These are phyloP conservation scores for Sebastes trivittatus DNA, from an alignment of 2,797 vertebrate species.

Conservation along the genomic window DNA sequence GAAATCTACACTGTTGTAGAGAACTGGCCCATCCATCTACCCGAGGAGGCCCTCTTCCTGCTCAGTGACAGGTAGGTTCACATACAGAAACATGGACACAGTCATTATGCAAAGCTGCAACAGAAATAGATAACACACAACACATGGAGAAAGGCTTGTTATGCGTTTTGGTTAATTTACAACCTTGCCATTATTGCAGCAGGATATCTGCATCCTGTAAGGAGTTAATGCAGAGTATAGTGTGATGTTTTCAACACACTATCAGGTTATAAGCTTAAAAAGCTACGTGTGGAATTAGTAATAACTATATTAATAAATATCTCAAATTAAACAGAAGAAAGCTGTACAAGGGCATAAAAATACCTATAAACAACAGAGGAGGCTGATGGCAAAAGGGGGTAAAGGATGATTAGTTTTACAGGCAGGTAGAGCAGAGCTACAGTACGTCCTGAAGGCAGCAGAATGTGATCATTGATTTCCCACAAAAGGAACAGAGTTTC, in stretches of 20 bases:
- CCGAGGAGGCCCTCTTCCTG: conserved; percentile 85
- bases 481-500: neutral
- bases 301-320: neutral
- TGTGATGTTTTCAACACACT: neutral
- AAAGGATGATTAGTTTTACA: neutral
- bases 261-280: neutral
- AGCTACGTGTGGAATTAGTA: neutral
- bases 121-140: neutral
- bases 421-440: neutral
- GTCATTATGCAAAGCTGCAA: neutral
- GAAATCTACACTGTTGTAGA: conserved; percentile 82
- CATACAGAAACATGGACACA: neutral
- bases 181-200: neutral
- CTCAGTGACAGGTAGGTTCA: conserved; percentile 75
- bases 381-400: neutral
- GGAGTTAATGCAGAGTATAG: neutral
- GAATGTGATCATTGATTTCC: neutral
- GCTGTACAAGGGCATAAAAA: neutral
- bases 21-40: conserved; percentile 81
- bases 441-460: neutral
- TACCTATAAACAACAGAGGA: neutral
- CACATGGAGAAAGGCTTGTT: neutral
- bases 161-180: neutral
- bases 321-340: neutral
- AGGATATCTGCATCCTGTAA: neutral